Percentiles rank a stretch among this genome's conserved stretches.
Conservation (phyloP, 1,140 invertebrate genomes). For the Stratiolaelaps scimitus region DNA sequence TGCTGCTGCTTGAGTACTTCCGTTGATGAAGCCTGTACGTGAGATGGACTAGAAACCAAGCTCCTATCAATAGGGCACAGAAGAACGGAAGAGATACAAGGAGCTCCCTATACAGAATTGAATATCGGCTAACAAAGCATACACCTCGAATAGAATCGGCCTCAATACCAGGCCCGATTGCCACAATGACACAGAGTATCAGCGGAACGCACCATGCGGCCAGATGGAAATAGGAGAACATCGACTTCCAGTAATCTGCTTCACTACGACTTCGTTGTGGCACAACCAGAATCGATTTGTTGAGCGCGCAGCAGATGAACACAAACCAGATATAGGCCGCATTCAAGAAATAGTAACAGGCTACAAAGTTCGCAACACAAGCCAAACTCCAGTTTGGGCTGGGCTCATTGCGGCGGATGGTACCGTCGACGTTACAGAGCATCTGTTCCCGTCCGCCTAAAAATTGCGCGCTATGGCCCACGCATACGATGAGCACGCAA, state of each 20-base stretch:
- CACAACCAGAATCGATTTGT: background rate
- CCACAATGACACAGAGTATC: background rate
- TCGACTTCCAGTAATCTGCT: slow-evolving; percentile 2
- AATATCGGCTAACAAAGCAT: slow-evolving; percentile 3
- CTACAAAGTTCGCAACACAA: background rate
- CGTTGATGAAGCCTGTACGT: background rate
- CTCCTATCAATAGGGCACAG: background rate
- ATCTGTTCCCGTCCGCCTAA: background rate
- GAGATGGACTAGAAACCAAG: background rate
- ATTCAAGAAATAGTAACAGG: slow-evolving; percentile 21
- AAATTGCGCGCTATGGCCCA: slow-evolving; percentile 3
- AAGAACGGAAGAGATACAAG: background rate
- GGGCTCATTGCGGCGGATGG: slow-evolving; percentile 3
- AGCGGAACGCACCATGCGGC: slow-evolving; percentile 9
- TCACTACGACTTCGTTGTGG: background rate
- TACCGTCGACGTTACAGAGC: slow-evolving; percentile 11
- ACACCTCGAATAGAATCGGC: slow-evolving; percentile 14
- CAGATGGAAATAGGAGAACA: background rate
- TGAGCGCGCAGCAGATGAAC: background rate
- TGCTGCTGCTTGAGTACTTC: background rate
- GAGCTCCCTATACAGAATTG: background rate
- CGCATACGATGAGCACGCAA: slow-evolving; percentile 4
- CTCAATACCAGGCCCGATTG: background rate
- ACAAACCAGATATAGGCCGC: slow-evolving; percentile 3
- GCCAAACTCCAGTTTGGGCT: background rate